Evolutionary conservation across 2,888 invertebrate genomes (phyloP), one percentile per base, ranked within the genome.

Genomic region (Diogma glabrata): DNA sequence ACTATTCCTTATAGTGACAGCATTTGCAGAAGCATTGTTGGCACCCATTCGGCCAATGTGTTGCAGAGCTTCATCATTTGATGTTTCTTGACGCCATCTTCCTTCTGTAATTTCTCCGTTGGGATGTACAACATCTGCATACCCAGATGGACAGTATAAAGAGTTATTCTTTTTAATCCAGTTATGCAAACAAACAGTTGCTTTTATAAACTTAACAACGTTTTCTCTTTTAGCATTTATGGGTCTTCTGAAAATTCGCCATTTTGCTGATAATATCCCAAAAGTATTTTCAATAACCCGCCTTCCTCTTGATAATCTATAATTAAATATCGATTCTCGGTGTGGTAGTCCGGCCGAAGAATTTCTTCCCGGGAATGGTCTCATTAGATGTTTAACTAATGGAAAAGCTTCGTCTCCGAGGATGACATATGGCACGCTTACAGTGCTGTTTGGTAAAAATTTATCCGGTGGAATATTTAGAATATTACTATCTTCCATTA

Each of bases 351-450:
- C 38, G 36, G 36, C 46, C 22, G 51, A 7, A 20, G 49, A 24
- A 22, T 47, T 46, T 22, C 49, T 26, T 5, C 50, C 49, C 3
- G 50, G 43, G 20, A 45, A 53, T n/a, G 53, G 52, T 19, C 49
- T 16, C 53, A 52, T 52, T 12, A 55, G 10, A 47, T 53, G 47
- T 23, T 16, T 28, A 22, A 26, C 20, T 16, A 53, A 23, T 4
- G 52, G 50, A n/a, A 55, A 53, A 12, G 50, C 55, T 28, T 38
- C 50, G 50, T 55, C 51, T n/a, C 20, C 53, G 10, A 52, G 45
- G 33, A 52, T 53, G 28, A 48, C 53, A 47, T 52, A 50, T 48
- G 53, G 53, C 9, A 47, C 51, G 12, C 17, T 26, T 19, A 46
- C 47, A 19, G 46, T 47, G n/a, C 26, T 46, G 3, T 28, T 40